A percentile compares a stretch with the other conserved stretches of the same genome.
Conservation (phyloP, 1,140 invertebrate species). For the Lordiphosa collinella region DNA sequence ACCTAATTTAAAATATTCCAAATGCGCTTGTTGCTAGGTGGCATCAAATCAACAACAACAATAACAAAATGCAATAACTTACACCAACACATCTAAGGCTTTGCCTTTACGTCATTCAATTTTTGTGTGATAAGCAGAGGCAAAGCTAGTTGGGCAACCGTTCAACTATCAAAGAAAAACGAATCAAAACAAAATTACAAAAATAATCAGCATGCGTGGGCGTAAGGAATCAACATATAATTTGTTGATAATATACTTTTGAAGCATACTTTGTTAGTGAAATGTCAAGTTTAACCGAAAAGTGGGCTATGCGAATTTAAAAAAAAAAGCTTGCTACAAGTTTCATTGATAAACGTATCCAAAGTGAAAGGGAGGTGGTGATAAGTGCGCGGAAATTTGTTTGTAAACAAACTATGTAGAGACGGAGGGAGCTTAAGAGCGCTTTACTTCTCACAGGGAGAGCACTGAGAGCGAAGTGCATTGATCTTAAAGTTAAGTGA, state of each 20-base stretch:
- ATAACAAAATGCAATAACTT: conserved; percentile 16
- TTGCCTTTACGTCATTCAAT: no score
- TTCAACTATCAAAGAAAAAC: conserved; percentile 47
- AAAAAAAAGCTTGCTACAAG: no score
- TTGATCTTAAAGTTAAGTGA: conserved; percentile 23
- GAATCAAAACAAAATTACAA: conserved; percentile 70
- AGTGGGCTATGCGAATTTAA: no score
- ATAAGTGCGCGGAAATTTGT: no score
- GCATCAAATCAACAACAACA: conserved; percentile 58
- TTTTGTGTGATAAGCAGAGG: conserved; percentile 2
- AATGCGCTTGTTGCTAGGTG: conserved; percentile 48
- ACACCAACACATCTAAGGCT: conserved; percentile 9
- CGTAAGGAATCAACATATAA: conserved; percentile 19
- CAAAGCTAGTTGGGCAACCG: conserved; percentile 46
- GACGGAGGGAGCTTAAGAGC: no score
- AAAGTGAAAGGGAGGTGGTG: no score
- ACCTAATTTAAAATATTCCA: no score
- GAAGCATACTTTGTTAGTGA: no score
- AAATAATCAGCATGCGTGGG: conserved; percentile 43
- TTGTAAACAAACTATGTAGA: no score
- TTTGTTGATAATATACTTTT: neutral
- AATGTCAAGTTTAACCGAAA: no score
- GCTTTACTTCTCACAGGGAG: no score
- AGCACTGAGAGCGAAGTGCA: conserved; percentile 2
- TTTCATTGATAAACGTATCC: no score